These are phyloP conservation scores for human (Homo sapiens) DNA, from an alignment of 2,113 vertebrate species.

Conservation along the genomic window GRCh38 chrX:50918501-50919000, in stretches of 20 bases:
- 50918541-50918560: not conserved
- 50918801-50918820: conserved; percentile 10
- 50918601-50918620: not conserved
- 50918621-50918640: not conserved
- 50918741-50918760: not conserved
- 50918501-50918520: not conserved
- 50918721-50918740: not conserved
- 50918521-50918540: not conserved
- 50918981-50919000: conserved; percentile 27
- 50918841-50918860: not conserved
- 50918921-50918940: not conserved
- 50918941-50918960: not conserved
- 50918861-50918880: not conserved
- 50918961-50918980: not conserved
- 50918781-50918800: conserved; percentile 28
- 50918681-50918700: not conserved
- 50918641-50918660: not conserved
- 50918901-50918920: not conserved
- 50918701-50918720: conserved; percentile 18
- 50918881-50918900: not conserved
- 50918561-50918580: conserved; percentile 13
- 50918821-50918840: not conserved
- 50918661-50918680: not conserved
- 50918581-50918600: not conserved
- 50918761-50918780: not conserved